Evolutionary conservation across 2,888 invertebrate species (phyloP), one percentile per base, ranked within the genome.

Genomic region (Tetropium fuscum): DNA sequence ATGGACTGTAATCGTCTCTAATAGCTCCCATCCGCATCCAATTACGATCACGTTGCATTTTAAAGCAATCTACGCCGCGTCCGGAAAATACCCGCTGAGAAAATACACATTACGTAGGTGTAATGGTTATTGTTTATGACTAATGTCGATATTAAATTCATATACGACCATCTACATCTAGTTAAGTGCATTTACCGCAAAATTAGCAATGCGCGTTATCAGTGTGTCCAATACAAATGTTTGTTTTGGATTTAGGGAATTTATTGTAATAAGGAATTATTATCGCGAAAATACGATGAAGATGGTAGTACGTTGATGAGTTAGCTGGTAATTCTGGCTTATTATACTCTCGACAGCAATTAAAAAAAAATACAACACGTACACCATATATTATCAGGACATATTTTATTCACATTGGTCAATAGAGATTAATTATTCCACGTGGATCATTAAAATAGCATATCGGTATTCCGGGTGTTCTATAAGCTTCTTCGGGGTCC

Each of bases 11-110:
- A 59, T 55, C 43, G 43, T 18, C 44, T n/a, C 38, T 48, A 48
- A 59, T 44, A 10, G 48, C 20, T 22, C 16, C 20, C 54, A 54
- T 61, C 57, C 56, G 54, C 25, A 36, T 30, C 57, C 61, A 58
- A 58, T 48, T 53, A 58, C n/a, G 53, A 57, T 32, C 25, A 22
- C 34, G 22, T n/a, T 54, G 49, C 48, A 44, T 43, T 60, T 22
- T 36, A 49, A 48, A 45, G 48, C 54, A 44, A 16, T 3, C 8
- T 32, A 36, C 25, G 15, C 22, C 11, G 30, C n/a, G 32, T 34
- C 6, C 38, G 25, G 38, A 49, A 38, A 49, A 16, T 38, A 6
- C 10, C 8, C 40, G 20, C 6, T 25, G 13, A n/a, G 25, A 16
- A n/a, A n/a, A n/a, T n/a, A n/a, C n/a, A n/a, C n/a, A n/a, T n/a